phyloP scores from a whole-genome alignment of 2,888 invertebrate species.

The Lumbricus terrestris region DNA sequence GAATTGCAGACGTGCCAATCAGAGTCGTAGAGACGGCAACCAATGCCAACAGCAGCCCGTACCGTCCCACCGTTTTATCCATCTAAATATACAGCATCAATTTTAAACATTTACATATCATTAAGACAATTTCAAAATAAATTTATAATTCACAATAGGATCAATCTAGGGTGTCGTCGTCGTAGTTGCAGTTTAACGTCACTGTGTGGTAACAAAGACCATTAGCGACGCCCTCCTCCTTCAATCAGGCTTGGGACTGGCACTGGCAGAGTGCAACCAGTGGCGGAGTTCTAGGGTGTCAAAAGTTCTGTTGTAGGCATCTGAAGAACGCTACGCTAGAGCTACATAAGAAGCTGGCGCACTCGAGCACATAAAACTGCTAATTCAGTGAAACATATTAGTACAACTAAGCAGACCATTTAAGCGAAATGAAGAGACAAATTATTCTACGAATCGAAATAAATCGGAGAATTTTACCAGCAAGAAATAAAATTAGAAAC shows the following conservation, averaged over 20 bases:
- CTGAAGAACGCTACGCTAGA: neutral
- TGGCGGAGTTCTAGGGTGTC: too few relatives aligned
- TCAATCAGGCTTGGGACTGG: too few relatives aligned
- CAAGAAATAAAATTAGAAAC: neutral
- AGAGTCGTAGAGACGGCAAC: neutral
- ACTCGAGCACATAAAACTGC: neutral
- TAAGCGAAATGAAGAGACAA: neutral
- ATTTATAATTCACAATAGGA: neutral
- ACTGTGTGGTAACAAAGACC: too few relatives aligned
- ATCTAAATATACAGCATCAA: neutral
- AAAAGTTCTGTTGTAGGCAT: neutral
- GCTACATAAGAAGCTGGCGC: neutral
- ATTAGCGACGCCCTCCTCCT: too few relatives aligned
- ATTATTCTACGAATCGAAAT: neutral
- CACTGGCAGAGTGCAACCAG: too few relatives aligned
- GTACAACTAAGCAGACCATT: neutral
- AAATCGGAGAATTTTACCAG: neutral
- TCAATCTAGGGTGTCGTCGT: neutral
- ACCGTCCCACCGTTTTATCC: neutral
- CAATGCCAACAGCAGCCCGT: neutral
- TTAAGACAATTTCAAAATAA: too few relatives aligned
- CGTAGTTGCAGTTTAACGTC: too few relatives aligned
- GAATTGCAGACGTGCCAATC: neutral
- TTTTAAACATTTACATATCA: too few relatives aligned
- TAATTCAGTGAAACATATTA: neutral